These are phyloP conservation scores for Leptestheria dahalacensis DNA, from an alignment of 1,140 invertebrate species.

Conservation along the genomic window DNA sequence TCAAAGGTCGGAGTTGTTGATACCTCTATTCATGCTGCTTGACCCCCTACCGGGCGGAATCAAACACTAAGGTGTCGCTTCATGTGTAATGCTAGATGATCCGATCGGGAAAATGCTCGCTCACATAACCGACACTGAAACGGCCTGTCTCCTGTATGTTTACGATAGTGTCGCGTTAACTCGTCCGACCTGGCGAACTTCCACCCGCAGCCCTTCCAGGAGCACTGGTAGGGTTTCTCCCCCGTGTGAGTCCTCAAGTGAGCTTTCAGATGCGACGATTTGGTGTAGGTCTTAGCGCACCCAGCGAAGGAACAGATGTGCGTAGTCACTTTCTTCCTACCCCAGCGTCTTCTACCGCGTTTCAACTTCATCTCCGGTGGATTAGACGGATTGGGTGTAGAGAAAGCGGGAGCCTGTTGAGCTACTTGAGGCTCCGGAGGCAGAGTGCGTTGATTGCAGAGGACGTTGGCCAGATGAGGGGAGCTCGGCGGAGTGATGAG, in stretches of 20 bases:
- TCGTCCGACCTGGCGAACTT: slow-evolving; percentile 53
- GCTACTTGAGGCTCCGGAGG: neutral
- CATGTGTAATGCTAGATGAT: slow-evolving; percentile 47
- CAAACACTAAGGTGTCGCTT: slow-evolving; percentile 37
- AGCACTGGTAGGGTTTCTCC: slow-evolving; percentile 63
- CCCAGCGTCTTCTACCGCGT: slow-evolving; percentile 33
- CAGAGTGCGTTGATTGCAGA: neutral
- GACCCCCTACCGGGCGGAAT: too few species aligned
- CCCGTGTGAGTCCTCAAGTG: slow-evolving; percentile 48
- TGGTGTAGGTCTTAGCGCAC: slow-evolving; percentile 49
- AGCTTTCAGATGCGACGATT: slow-evolving; percentile 51
- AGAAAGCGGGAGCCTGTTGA: neutral
- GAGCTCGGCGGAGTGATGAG: slow-evolving; percentile 1
- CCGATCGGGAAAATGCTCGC: slow-evolving; percentile 42
- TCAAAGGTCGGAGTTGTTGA: too few species aligned
- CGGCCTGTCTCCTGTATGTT: slow-evolving; percentile 41
- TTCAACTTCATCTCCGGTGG: slow-evolving; percentile 18
- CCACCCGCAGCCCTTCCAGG: slow-evolving; percentile 53
- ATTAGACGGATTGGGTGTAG: neutral
- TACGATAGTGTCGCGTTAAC: slow-evolving; percentile 42
- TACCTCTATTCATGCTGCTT: too few species aligned
- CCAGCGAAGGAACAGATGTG: slow-evolving; percentile 44
- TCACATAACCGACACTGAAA: slow-evolving; percentile 43
- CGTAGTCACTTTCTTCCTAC: slow-evolving; percentile 36
- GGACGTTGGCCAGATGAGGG: neutral